Base-by-base conservation (phyloP, 30 jellyfish, hydroid and myxozoan genomes). In the Aurelia sp. region DNA sequence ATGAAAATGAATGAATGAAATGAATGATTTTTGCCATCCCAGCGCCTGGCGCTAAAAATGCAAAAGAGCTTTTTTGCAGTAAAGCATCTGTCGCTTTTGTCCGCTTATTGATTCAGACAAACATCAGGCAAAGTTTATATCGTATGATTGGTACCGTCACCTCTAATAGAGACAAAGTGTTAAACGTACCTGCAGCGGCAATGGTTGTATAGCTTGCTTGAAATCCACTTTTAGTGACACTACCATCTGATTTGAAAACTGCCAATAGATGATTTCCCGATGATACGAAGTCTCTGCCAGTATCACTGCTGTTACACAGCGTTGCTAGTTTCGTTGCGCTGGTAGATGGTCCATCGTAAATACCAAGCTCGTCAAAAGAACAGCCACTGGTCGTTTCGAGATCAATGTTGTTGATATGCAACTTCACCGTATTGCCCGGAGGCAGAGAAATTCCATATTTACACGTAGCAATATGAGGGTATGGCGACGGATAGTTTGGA, bases 211-310 rank as follows among this genome's bases (percentile, higher is more conserved):
- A 59, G 7, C 23, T 17, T 17, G 68, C 68, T 20, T 17, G 27
- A 20, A 59, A 59, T 59, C 68, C 68, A 20, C 68, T 18, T 59
- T 59, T 59, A 20, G 68, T 59, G 27, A 59, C 68, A 11, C 68
- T 59, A 6, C 68, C 68, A 59, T 59, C 68, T 17, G 68, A 59
- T 11, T 59, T 59, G 68, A 59, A 59, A 17, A 18, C 27, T 17
- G 27, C 68, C 20, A 59, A 20, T 7, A 59, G 27, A 17, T 5
- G 11, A 13, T 3, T 59, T 20, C 68, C 68, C 10, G 23, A 17
- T 18, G 68, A 59, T 13, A 6, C 4, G 8, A 59, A 17, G 9
- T 59, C 10, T 59, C 13, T 20, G 12, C 68, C 68, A 59, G 15
- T 59, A 18, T 59, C 23, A 20, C 68, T 20, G 20, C 27, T 20